A percentile compares a stretch with the other conserved stretches of the same genome.
These are phyloP conservation scores for Cantharis rustica DNA, from an alignment of 2,888 invertebrate species.

Conservation along the genomic window DNA sequence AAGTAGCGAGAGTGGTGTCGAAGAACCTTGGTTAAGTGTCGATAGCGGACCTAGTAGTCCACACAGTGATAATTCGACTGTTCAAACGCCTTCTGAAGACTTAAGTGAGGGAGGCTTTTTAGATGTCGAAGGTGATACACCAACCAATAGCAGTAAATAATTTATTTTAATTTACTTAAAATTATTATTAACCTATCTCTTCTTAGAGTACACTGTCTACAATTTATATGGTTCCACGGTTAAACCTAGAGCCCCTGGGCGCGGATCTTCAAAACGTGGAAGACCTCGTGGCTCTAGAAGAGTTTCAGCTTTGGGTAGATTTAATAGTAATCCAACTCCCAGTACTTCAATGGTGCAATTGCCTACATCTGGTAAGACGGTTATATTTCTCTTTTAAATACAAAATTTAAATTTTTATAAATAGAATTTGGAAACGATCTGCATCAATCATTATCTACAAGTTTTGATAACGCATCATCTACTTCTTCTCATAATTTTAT, in stretches of 20 bases:
- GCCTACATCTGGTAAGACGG: neutral
- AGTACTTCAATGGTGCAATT: neutral
- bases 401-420: neutral
- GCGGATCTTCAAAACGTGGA: slow-evolving; percentile 71
- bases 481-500: neutral
- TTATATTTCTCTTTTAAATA: neutral
- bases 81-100: slow-evolving; percentile 44
- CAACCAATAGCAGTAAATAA: slow-evolving; percentile 50
- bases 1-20: slow-evolving; percentile 38
- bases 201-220: slow-evolving; percentile 49
- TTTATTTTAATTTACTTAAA: neutral
- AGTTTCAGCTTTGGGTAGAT: slow-evolving; percentile 57
- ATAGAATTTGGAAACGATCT: neutral
- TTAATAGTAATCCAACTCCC: slow-evolving; percentile 27
- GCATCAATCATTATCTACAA: neutral
- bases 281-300: slow-evolving; percentile 76
- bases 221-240: slow-evolving; percentile 53
- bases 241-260: slow-evolving; percentile 55
- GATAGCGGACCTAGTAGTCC: slow-evolving; percentile 60
- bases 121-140: slow-evolving; percentile 49
- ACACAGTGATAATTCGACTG: slow-evolving; percentile 48
- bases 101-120: slow-evolving; percentile 44
- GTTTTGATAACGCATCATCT: neutral
- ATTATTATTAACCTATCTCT: neutral
- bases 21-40: slow-evolving; percentile 39